A percentile compares a stretch with the other conserved stretches of the same genome.
Evolutionary conservation across 2,113 vertebrate genomes (phyloP).

Genomic region (Genyomyrus donnyi): DNA sequence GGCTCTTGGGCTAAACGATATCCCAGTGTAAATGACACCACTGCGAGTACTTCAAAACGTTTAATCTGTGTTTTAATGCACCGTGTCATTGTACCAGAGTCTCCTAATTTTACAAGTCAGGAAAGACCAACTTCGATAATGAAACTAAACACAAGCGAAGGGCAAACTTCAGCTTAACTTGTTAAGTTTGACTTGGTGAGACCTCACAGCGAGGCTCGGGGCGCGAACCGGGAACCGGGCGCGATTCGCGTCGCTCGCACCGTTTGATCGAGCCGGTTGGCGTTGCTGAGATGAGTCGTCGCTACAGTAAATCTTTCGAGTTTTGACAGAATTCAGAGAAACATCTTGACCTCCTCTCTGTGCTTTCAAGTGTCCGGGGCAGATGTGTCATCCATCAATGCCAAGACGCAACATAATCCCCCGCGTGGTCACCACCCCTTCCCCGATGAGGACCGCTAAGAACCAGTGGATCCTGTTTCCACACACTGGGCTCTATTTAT

Average conservation of each 20-base stretch:
- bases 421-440: conserved; percentile 42
- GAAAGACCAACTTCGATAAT: not conserved
- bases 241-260: conserved; percentile 19
- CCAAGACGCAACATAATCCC: conserved; percentile 48
- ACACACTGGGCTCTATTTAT: conserved; percentile 33
- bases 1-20: not conserved
- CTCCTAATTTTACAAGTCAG: conserved; percentile 6
- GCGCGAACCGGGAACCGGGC: not conserved
- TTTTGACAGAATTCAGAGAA: conserved; percentile 41
- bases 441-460: not conserved
- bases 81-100: not conserved
- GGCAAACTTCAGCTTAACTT: not conserved
- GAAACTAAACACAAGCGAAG: conserved; percentile 13
- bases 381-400: conserved; percentile 63
- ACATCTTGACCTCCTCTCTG: conserved; percentile 53
- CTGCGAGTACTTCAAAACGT: not conserved
- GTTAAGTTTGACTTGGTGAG: not conserved
- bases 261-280: conserved; percentile 30
- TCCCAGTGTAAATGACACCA: not conserved
- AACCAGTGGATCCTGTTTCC: not conserved
- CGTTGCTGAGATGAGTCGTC: conserved; percentile 32
- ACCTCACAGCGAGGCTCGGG: not conserved
- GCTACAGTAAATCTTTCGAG: conserved; percentile 54
- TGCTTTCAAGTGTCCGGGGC: conserved; percentile 55
- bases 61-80: conserved; percentile 10